These are phyloP conservation scores for Acomys russatus DNA, from an alignment of 2,797 vertebrate genomes.

Conservation along the genomic window DNA sequence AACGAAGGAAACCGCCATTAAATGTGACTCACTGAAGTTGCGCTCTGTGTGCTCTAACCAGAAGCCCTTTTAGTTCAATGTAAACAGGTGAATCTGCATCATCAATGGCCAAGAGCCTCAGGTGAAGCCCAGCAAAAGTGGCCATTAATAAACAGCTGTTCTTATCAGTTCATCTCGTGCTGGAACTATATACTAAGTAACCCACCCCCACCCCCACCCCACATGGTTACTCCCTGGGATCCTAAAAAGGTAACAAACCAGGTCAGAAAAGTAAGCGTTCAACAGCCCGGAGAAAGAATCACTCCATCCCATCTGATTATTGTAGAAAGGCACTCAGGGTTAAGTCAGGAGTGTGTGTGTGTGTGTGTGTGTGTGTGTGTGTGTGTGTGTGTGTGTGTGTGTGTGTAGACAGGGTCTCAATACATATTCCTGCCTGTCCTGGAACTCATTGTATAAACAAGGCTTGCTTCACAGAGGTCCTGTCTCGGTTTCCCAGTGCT, in stretches of 20 bases:
- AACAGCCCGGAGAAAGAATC: neutral
- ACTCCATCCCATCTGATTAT: neutral
- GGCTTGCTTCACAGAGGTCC: neutral
- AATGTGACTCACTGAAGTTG: slow-evolving; percentile 41
- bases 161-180: neutral
- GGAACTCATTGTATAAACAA: neutral
- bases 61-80: slow-evolving; percentile 24
- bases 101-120: neutral
- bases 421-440: neutral
- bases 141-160: neutral
- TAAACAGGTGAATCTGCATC: neutral
- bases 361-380: neutral
- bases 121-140: neutral
- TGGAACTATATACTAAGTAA: neutral
- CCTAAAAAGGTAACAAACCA: slow-evolving; percentile 1
- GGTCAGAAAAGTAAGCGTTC: neutral
- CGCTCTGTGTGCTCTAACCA: slow-evolving; percentile 33
- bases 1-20: slow-evolving; percentile 55
- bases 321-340: neutral
- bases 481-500: neutral
- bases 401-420: neutral
- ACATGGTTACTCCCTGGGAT: neutral
- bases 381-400: too few relatives aligned
- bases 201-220: too few relatives aligned
- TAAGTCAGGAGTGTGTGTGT: neutral